phyloP scores from a whole-genome alignment of 2,888 invertebrate species.

The Heliconius charithonia region DNA sequence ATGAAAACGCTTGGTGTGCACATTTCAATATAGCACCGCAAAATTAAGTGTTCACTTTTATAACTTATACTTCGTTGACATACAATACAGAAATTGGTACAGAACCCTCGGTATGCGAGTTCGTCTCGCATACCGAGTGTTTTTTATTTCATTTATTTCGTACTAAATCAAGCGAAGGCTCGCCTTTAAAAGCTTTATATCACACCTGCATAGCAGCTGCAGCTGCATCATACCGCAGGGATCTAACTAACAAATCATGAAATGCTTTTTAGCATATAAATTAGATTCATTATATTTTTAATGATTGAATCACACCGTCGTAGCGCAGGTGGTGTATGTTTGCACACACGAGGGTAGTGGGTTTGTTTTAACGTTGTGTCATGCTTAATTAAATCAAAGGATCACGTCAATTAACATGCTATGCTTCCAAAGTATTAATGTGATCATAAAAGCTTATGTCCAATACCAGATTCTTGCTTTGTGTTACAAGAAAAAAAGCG shows the following conservation, averaged over 20 bases:
- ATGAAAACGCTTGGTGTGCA: too few relatives aligned
- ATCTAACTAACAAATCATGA: slow-evolving; percentile 7
- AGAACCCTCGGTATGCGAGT: too few relatives aligned
- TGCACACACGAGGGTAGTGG: background rate
- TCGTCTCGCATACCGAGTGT: too few relatives aligned
- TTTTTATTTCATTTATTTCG: background rate
- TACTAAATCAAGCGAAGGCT: background rate
- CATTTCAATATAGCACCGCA: too few relatives aligned
- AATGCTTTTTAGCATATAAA: background rate
- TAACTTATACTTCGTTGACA: too few relatives aligned
- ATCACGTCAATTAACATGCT: too few relatives aligned
- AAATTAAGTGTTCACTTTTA: too few relatives aligned
- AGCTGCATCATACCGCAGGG: background rate
- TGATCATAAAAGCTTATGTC: too few relatives aligned
- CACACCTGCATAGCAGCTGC: slow-evolving; percentile 16
- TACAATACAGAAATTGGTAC: too few relatives aligned
- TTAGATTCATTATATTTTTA: background rate
- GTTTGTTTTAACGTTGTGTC: background rate
- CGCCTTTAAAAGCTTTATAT: background rate
- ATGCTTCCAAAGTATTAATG: too few relatives aligned
- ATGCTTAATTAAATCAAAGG: background rate
- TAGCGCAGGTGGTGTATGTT: background rate
- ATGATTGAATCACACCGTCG: background rate
- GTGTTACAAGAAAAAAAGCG: too few relatives aligned
- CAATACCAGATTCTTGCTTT: too few relatives aligned